Evolutionary conservation across 2,797 vertebrate species (phyloP).

Genomic region (Lepilemur septentrionalis): DNA sequence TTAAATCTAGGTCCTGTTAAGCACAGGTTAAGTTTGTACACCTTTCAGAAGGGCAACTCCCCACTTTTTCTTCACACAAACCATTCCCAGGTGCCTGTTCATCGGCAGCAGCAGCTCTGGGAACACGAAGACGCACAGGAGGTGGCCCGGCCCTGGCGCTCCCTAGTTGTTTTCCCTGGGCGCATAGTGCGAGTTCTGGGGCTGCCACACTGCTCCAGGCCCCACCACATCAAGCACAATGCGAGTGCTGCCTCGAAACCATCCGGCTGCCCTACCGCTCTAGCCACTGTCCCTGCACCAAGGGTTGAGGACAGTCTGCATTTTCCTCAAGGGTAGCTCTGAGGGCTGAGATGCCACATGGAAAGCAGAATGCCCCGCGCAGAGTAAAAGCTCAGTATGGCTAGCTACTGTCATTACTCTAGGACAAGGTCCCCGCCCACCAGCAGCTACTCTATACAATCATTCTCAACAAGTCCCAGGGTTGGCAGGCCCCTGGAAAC

Average conservation of each 20-base stretch:
- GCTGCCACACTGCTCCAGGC: too few species aligned
- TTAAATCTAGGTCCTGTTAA: not conserved
- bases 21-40: not conserved
- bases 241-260: not conserved
- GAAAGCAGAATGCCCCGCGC: not conserved
- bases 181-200: not conserved
- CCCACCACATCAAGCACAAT: not conserved
- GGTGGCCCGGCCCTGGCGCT: fast-evolving
- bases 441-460: constrained; percentile 10
- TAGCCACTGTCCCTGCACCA: not conserved
- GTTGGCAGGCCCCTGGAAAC: constrained; percentile 19
- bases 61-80: not conserved
- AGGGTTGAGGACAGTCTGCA: not conserved
- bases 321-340: not conserved
- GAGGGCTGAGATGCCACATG: not conserved
- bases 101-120: not conserved
- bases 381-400: constrained; percentile 37
- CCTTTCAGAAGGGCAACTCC: not conserved
- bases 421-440: not conserved
- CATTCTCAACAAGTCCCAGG: constrained; percentile 38
- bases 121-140: not conserved
- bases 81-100: not conserved
- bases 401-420: not conserved
- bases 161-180: not conserved
- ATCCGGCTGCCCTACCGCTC: not conserved